Evolutionary conservation across 2,113 vertebrate genomes (phyloP).

Genomic region (Platanista minor): DNA sequence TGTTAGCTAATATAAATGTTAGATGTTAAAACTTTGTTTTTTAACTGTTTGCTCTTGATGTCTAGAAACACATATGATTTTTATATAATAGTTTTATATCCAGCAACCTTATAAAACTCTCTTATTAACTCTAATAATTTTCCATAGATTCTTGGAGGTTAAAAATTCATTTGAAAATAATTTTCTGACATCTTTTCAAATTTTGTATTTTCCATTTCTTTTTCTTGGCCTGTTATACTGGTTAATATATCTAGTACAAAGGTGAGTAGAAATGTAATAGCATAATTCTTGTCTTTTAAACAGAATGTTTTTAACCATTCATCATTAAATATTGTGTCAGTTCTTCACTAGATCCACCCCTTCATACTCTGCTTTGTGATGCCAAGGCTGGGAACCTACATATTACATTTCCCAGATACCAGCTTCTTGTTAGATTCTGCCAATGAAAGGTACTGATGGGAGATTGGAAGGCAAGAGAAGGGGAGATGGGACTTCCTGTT

Average conservation of each 20-base stretch:
- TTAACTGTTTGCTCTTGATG: not conserved
- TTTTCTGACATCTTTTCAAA: not conserved
- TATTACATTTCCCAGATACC: not conserved
- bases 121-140: not conserved
- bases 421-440: not conserved
- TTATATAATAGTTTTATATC: not conserved
- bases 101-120: not conserved
- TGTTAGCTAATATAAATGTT: not conserved
- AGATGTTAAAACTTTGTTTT: not conserved
- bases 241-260: not conserved
- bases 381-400: not conserved
- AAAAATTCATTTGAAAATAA: constrained; percentile 23
- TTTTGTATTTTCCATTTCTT: not conserved
- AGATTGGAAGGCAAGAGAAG: not conserved
- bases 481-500: not conserved
- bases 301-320: not conserved
- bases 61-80: not conserved
- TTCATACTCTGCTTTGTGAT: not conserved
- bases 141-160: not conserved
- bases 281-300: not conserved
- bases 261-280: not conserved
- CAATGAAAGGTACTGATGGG: not conserved
- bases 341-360: not conserved
- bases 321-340: not conserved
- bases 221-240: not conserved